These are phyloP conservation scores for Chaetura pelagica DNA, from an alignment of 2,113 vertebrate genomes.

Conservation along the genomic window DNA sequence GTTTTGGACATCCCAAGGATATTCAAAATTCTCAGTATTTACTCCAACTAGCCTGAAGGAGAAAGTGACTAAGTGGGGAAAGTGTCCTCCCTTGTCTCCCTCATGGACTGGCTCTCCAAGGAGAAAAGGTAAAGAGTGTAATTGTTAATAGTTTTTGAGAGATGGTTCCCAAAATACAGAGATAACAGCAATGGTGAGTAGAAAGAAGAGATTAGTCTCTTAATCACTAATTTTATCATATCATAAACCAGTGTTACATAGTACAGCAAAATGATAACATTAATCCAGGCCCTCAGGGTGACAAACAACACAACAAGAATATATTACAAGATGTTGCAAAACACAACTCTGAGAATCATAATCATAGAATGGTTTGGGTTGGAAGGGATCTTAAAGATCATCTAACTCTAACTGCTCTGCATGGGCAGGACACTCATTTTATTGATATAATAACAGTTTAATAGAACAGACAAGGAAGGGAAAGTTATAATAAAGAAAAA, in stretches of 20 bases:
- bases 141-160: neutral
- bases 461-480: too few species aligned
- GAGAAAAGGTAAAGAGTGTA: neutral
- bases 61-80: neutral
- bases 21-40: neutral
- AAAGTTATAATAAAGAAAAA: too few species aligned
- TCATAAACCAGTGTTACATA: neutral
- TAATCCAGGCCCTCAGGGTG: neutral
- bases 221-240: neutral
- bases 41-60: neutral
- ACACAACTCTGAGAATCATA: neutral
- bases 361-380: too few species aligned
- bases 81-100: neutral
- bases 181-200: neutral
- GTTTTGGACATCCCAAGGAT: neutral
- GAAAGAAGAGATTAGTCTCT: neutral
- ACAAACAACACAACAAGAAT: neutral
- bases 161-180: neutral
- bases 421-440: too few species aligned
- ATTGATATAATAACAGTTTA: too few species aligned
- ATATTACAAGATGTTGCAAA: neutral
- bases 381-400: too few species aligned
- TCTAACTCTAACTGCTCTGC: too few species aligned
- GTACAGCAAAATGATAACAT: neutral
- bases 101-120: neutral